Evolutionary conservation across 2,113 vertebrate species (phyloP).

Genomic region (Pterocles gutturalis): DNA sequence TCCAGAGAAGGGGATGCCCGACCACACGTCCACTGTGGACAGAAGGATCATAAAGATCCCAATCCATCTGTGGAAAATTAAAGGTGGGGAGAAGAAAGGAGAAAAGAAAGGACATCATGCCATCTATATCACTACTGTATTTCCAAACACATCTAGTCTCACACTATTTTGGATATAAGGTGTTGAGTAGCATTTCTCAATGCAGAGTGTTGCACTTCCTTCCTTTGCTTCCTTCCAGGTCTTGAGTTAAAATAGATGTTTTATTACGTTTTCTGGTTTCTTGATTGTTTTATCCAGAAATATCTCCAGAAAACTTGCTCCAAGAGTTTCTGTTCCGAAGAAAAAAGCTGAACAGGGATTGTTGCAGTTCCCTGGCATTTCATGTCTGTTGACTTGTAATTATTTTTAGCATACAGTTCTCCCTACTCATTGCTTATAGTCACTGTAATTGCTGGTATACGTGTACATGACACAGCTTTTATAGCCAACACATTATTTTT

Average conservation of each 20-base stretch:
- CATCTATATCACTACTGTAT: background rate
- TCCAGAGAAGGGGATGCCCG: background rate
- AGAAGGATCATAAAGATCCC: accelerated
- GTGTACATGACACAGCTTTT: background rate
- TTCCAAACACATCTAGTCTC: background rate
- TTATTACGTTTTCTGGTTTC: background rate
- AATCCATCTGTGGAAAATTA: background rate
- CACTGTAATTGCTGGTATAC: background rate
- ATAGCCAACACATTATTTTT: background rate
- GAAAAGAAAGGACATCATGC: background rate
- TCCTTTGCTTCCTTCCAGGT: background rate
- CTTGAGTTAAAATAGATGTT: background rate
- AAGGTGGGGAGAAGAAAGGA: background rate
- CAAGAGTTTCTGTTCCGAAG: background rate
- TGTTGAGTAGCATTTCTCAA: background rate
- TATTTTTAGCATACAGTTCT: background rate
- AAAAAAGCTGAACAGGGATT: background rate
- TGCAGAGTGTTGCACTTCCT: background rate
- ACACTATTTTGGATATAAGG: accelerated
- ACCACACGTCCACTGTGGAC: background rate
- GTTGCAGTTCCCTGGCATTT: accelerated
- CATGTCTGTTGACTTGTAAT: background rate
- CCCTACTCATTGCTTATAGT: background rate
- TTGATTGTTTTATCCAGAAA: background rate
- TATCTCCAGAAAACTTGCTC: background rate